A percentile compares a stretch with the other conserved stretches of the same genome.
These are phyloP conservation scores for Dicranocentrus wangi DNA, from an alignment of 2,888 invertebrate species.

Conservation along the genomic window DNA sequence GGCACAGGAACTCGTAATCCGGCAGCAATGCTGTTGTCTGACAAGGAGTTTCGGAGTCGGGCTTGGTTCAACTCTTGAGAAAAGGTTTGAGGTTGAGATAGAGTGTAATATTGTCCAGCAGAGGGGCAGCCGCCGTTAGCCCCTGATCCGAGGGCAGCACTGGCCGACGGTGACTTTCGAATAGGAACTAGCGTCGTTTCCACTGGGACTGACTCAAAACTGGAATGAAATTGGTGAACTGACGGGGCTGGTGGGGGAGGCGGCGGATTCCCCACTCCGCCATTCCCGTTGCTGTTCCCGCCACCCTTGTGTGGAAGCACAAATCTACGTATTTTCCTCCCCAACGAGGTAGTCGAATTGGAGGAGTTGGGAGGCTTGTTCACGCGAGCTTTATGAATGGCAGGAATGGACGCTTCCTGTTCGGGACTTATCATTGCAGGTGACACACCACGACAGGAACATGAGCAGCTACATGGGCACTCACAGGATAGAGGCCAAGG, in stretches of 20 bases:
- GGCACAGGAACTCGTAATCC: constrained; percentile 50
- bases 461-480: constrained; percentile 45
- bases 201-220: constrained; percentile 46
- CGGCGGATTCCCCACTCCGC: not conserved
- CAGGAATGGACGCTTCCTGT: not conserved
- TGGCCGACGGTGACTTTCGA: constrained; percentile 56
- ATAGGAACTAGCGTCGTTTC: constrained; percentile 54
- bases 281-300: constrained; percentile 17
- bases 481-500: constrained; percentile 52
- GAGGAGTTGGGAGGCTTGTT: constrained; percentile 32
- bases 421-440: not conserved
- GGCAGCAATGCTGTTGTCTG: constrained; percentile 71
- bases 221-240: constrained; percentile 61
- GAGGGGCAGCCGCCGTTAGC: constrained; percentile 5
- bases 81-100: not conserved
- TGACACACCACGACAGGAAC: constrained; percentile 21
- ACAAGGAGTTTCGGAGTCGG: constrained; percentile 70
- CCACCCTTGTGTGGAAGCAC: constrained; percentile 70
- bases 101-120: constrained; percentile 24
- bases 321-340: constrained; percentile 69
- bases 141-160: constrained; percentile 37
- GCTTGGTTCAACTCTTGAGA: constrained; percentile 13
- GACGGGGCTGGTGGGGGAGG: constrained; percentile 35
- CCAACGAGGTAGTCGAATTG: constrained; percentile 63
- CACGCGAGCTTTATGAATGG: constrained; percentile 56